These are phyloP conservation scores for Bombus confusus DNA, from an alignment of 1,140 invertebrate species.

Conservation along the genomic window DNA sequence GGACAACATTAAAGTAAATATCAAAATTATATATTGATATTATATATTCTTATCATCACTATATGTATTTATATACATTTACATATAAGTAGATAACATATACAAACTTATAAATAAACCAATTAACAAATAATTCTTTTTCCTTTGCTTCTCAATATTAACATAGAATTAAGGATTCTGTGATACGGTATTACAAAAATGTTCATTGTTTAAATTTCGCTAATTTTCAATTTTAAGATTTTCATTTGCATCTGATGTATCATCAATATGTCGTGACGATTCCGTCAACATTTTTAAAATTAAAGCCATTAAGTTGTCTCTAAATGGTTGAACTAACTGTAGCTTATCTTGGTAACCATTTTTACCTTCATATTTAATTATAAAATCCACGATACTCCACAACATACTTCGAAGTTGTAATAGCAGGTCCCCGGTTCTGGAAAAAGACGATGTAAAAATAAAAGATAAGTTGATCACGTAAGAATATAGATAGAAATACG, in stretches of 20 bases:
- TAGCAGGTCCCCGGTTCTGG: constrained; percentile 80
- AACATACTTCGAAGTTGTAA: constrained; percentile 81
- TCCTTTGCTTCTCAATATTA: neutral
- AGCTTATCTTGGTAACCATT: neutral
- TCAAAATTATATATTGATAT: neutral
- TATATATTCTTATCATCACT: neutral
- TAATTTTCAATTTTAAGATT: neutral
- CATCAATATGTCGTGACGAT: neutral
- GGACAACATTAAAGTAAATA: neutral
- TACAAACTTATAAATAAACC: too few species aligned
- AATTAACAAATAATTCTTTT: too few species aligned
- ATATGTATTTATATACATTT: neutral
- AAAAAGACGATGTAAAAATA: constrained; percentile 59
- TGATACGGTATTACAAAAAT: neutral
- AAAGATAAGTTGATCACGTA: neutral
- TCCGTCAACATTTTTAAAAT: neutral
- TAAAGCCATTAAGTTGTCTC: constrained; percentile 10
- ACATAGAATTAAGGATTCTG: neutral
- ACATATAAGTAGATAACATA: neutral
- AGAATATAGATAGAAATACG: constrained; percentile 59
- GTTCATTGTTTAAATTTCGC: neutral
- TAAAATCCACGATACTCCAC: constrained; percentile 82
- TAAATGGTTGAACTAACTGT: neutral
- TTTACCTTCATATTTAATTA: constrained; percentile 79
- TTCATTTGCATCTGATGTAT: too few species aligned